Base-by-base conservation (phyloP, 30 jellyfish, hydroid and myxozoan genomes). In the Aurelia sp. region DNA sequence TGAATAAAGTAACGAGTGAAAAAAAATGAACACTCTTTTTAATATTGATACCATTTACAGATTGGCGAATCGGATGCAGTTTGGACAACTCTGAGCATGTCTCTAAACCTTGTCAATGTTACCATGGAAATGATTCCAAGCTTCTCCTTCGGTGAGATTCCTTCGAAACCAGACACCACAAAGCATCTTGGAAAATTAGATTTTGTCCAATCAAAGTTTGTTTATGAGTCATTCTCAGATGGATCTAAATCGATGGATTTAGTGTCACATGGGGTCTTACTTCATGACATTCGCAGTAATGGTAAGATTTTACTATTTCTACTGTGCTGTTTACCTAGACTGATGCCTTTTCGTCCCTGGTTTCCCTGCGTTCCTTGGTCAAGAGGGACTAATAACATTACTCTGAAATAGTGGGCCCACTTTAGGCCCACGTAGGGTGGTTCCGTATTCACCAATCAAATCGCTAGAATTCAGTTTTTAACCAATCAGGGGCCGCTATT, bases 171-270 rank as follows among this genome's bases (percentile, higher is more conserved):
- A 22, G 63, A 66, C 19, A 94, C 97, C 9, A 89, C 92, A 53
- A n/a, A 30, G 41, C 70, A 74, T 67, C 97, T 96, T 27, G 99
- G 97, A 22, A 86, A 76, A 74, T 83, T 96, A 11, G 98, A 96
- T 64, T 86, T 96, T 60, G 84, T 96, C 66, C 88, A 90, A 38
- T 96, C 99, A 55, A 96, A 82, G 30, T 81, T 96, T 67, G 85
- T 90, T 55, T 96, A 76, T 77, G 99, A 90, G 53, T 90, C 99
- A 18, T 96, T 88, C 66, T 96, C 99, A n/a, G 99, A 96, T 70
- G 96, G 97, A 35, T 96, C 99, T 41, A 90, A 90, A 55, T 65
- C 99, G n/a, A 81, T 96, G 63, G 98, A 96, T 90, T 67, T 96
- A 82, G 98, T 90, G 13, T 96, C 99, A 11, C 89, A 92, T 86